Evolutionary conservation across 2,797 vertebrate species (phyloP).

Genomic region (Melopsittacus undulatus): DNA sequence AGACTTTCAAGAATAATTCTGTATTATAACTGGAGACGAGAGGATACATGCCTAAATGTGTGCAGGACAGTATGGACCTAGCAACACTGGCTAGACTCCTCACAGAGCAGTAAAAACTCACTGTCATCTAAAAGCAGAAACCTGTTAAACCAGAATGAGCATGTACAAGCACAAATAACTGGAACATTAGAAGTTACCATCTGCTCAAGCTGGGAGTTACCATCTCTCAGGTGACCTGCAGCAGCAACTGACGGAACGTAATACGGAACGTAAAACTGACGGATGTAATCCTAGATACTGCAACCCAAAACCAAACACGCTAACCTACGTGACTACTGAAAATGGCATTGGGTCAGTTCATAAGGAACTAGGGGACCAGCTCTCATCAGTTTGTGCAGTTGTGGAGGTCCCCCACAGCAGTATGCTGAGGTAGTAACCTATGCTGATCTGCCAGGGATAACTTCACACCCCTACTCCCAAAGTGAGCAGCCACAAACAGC

Average conservation of each 20-base stretch:
- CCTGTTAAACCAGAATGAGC: background rate
- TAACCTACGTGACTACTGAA: fast-evolving
- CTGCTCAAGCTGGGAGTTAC: background rate
- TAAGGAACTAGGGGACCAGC: background rate
- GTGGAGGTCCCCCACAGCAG: background rate
- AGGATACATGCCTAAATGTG: background rate
- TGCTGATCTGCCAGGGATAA: background rate
- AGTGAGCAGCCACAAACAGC: background rate
- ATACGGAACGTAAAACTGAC: no score
- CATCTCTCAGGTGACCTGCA: background rate
- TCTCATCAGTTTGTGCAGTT: background rate
- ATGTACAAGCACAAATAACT: background rate
- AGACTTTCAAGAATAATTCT: background rate
- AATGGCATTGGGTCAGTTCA: background rate
- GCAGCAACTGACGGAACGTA: no score
- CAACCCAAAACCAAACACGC: background rate
- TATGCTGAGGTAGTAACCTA: fast-evolving
- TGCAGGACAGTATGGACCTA: background rate
- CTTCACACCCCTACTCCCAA: background rate
- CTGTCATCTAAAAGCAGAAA: background rate
- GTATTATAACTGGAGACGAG: background rate
- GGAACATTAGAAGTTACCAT: background rate
- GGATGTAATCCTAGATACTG: fast-evolving
- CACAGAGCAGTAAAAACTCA: background rate
- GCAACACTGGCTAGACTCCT: background rate